Evolutionary conservation across 2,797 vertebrate species (phyloP), one percentile per base, ranked within the genome.

Genomic region (Mycteria americana): DNA sequence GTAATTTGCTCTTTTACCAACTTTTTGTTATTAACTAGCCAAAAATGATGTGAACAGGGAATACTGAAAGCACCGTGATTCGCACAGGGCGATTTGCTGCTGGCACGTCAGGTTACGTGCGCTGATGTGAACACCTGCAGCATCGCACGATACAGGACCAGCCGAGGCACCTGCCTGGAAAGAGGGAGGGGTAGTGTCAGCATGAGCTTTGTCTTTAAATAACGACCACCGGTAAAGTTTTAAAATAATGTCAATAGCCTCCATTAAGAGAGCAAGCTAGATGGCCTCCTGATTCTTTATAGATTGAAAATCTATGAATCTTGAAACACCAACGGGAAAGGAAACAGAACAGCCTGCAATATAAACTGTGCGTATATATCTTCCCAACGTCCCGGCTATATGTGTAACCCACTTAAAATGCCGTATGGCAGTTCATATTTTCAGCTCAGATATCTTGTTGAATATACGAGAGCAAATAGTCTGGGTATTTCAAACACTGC

Each of bases 41-140:
- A 3, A 50, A 68, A 22, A 6, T 8, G 9, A 22, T 9, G 43
- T 2, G 3, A 33, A 3, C 1, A 7, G 8, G 25, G 23, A 18
- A 30, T 6, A 25, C 25, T 14, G 56, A 12, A 25, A 46, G 37
- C 35, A 13, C 13, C 0, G 0, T 1, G 45, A 5, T 6, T 31
- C 2, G 3, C 28, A n/a, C 8, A 6, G 33, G 25, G 19, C 2
- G 6, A 14, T 25, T 18, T 56, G 64, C 35, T 23, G 65, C 37
- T n/a, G 54, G 8, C 17, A 33, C 1, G 8, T 39, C 35, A 23
- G 41, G 35, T 27, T 15, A 28, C n/a, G 1, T 0, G 21, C 15
- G 45, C n/a, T 7, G 27, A 8, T 7, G 50, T 6, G 15, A 27
- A 33, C 22, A 19, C 30, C 73, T 10, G 39, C 68, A 16, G 50